phyloP scores from a whole-genome alignment of 2,113 vertebrate species.

The Deroptyus accipitrinus region DNA sequence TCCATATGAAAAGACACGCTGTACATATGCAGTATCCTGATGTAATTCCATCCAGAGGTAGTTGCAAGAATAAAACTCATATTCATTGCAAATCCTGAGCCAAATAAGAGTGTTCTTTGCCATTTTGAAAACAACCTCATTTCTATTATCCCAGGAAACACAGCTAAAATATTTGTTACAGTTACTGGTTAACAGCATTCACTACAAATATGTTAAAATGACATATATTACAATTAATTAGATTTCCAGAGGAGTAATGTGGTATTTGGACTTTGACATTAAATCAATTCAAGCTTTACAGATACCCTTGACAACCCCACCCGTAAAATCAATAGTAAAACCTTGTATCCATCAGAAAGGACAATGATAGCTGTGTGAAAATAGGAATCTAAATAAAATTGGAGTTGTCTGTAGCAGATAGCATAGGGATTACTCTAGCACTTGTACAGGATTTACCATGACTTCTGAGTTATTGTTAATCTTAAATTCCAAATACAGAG shows the following conservation, averaged over 20 bases:
- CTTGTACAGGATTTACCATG: slow-evolving; percentile 12
- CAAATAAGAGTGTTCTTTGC: not conserved
- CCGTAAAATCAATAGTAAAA: slow-evolving; percentile 70
- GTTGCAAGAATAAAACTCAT: not conserved
- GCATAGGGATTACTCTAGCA: slow-evolving; percentile 40
- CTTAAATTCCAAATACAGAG: not conserved
- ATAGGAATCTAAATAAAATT: slow-evolving; percentile 45
- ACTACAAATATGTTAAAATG: slow-evolving; percentile 55
- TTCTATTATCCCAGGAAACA: not conserved
- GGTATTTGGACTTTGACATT: slow-evolving; percentile 72
- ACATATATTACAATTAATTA: slow-evolving; percentile 74
- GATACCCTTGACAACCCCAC: slow-evolving; percentile 35
- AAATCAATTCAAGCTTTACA: slow-evolving; percentile 74
- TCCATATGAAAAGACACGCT: not conserved
- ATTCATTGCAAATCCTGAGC: not conserved
- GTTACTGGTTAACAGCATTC: slow-evolving; percentile 9
- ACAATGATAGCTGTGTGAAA: slow-evolving; percentile 56
- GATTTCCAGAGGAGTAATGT: slow-evolving; percentile 64
- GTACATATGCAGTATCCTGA: not conserved
- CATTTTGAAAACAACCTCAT: not conserved
- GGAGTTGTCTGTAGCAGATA: slow-evolving; percentile 29
- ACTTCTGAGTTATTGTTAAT: slow-evolving; percentile 24
- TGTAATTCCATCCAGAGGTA: not conserved
- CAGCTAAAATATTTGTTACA: slow-evolving; percentile 1
- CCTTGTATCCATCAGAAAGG: slow-evolving; percentile 56